These are phyloP conservation scores for Thalassaphorura encarpata DNA, from an alignment of 1,140 invertebrate genomes.

Conservation along the genomic window DNA sequence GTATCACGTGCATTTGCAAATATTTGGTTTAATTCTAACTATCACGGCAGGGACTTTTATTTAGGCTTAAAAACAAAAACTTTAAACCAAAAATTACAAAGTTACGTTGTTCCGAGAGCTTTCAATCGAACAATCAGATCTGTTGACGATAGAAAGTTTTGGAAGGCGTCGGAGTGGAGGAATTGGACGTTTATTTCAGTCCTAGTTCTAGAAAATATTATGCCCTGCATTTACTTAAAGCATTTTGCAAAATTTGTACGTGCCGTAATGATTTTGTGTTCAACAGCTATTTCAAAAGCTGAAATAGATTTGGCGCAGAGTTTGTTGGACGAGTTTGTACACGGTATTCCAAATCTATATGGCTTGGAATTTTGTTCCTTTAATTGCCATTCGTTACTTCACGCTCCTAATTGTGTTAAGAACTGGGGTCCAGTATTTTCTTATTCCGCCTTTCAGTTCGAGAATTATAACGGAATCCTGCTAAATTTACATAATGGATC, in stretches of 20 bases:
- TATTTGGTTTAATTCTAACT: conserved; percentile 22
- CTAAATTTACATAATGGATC: conserved; percentile 4
- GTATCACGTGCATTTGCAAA: conserved; percentile 22
- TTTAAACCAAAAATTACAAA: conserved; percentile 10
- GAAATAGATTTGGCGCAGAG: conserved; percentile 10
- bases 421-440: conserved; percentile 30
- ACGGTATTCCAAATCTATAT: conserved; percentile 16
- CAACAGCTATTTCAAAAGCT: conserved; percentile 1
- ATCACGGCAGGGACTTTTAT: conserved; percentile 14
- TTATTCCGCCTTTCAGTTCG: conserved; percentile 32
- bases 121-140: conserved; percentile 24
- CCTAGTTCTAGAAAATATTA: conserved; percentile 22
- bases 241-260: conserved; percentile 26
- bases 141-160: conserved; percentile 19
- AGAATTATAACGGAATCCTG: conserved; percentile 24
- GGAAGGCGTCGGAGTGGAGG: conserved; percentile 33
- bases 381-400: conserved; percentile 27
- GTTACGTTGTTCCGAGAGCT: conserved; percentile 22
- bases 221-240: conserved; percentile 24
- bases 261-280: conserved; percentile 13
- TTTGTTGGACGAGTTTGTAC: conserved; percentile 17
- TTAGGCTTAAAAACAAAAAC: conserved; percentile 18
- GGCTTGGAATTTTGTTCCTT: conserved; percentile 19
- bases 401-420: conserved; percentile 20
- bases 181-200: conserved; percentile 30